A percentile compares a stretch with the other conserved stretches of the same genome.
Conservation (phyloP, 64 coral and sea anemone genomes). For the Stichodactyla mertensii region DNA sequence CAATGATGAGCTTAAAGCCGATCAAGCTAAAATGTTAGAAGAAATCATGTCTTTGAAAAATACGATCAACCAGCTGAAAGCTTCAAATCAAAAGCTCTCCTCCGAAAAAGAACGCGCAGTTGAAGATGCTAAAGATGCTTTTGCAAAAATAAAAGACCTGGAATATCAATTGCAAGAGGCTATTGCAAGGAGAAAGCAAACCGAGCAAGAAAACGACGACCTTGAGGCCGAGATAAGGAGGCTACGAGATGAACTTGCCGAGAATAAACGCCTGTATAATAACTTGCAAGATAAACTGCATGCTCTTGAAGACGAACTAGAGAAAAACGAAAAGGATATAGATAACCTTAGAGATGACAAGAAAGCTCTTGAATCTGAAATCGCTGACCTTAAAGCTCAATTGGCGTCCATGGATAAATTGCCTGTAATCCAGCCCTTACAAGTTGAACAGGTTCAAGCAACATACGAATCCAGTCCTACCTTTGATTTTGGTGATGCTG, state of each 20-base stretch:
- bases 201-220: slow-evolving; percentile 57
- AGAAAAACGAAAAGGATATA: slow-evolving; percentile 63
- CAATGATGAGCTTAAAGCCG: slow-evolving; percentile 22
- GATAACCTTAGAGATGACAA: slow-evolving; percentile 53
- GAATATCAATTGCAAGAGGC: slow-evolving; percentile 53
- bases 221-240: slow-evolving; percentile 53
- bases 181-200: slow-evolving; percentile 34
- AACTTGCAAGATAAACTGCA: slow-evolving; percentile 71
- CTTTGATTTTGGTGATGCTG: slow-evolving; percentile 75
- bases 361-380: slow-evolving; percentile 52
- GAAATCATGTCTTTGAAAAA: slow-evolving; percentile 19
- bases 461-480: slow-evolving; percentile 38
- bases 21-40: slow-evolving; percentile 25
- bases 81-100: slow-evolving; percentile 48
- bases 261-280: slow-evolving; percentile 19
- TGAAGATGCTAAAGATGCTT: slow-evolving; percentile 52
- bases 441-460: slow-evolving; percentile 42
- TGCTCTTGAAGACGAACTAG: slow-evolving; percentile 52
- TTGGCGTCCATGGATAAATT: slow-evolving; percentile 59
- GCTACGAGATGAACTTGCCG: slow-evolving; percentile 33
- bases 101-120: slow-evolving; percentile 69
- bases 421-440: slow-evolving; percentile 23
- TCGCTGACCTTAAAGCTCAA: slow-evolving; percentile 58
- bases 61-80: slow-evolving; percentile 24
- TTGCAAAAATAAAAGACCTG: slow-evolving; percentile 56